Evolutionary conservation across 2,888 invertebrate genomes (phyloP).

Genomic region (Ceraclea dissimilis): DNA sequence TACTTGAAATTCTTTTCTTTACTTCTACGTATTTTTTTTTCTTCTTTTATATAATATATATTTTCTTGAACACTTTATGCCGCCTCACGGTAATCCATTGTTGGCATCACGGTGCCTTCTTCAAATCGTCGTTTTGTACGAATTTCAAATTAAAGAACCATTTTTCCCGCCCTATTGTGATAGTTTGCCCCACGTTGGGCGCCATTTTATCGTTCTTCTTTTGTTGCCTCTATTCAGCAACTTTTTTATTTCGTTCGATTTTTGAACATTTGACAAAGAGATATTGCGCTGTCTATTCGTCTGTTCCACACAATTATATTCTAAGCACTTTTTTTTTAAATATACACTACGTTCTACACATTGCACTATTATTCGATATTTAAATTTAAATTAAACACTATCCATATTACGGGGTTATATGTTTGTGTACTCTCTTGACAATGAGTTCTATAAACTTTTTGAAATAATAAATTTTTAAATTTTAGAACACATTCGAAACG

Average conservation of each 20-base stretch:
- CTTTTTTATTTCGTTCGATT: not conserved
- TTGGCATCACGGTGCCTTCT: not conserved
- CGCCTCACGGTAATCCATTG: not conserved
- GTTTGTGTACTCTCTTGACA: no score
- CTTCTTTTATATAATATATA: not conserved
- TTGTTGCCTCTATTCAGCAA: not conserved
- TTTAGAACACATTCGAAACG: not conserved
- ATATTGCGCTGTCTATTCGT: no score
- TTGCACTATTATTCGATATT: no score
- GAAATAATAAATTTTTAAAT: no score
- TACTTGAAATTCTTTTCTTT: not conserved
- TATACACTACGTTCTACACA: no score
- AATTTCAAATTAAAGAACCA: constrained; percentile 20
- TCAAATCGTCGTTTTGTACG: constrained; percentile 12
- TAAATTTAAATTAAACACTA: no score
- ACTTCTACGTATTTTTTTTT: not conserved
- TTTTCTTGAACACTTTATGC: constrained; percentile 3
- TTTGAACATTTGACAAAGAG: not conserved
- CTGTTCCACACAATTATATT: no score
- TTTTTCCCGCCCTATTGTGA: constrained; percentile 16
- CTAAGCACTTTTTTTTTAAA: no score
- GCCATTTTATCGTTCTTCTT: not conserved
- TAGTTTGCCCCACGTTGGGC: constrained; percentile 2
- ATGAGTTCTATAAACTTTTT: no score
- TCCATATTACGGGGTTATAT: no score